Evolutionary conservation across 2,888 invertebrate genomes (phyloP).

Genomic region (Spilarctia lutea): DNA sequence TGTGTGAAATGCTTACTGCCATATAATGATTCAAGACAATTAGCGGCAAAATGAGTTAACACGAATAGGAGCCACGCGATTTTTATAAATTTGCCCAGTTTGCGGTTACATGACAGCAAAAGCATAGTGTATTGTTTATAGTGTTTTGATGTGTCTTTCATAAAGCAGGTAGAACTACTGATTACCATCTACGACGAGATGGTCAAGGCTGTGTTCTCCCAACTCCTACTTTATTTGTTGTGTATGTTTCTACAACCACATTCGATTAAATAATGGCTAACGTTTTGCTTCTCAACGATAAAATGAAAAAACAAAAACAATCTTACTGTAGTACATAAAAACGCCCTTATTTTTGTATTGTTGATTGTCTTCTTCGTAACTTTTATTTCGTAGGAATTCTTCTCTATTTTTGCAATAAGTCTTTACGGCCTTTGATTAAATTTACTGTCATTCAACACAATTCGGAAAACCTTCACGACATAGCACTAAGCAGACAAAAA

Average conservation of each 20-base stretch:
- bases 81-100: not conserved
- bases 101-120: not conserved
- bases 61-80: slow-evolving; percentile 1
- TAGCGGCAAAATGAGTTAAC: not conserved
- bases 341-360: not conserved
- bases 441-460: not conserved
- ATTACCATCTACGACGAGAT: not conserved
- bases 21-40: not conserved
- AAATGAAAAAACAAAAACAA: not conserved
- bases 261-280: not conserved
- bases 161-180: not conserved
- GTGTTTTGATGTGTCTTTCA: not conserved
- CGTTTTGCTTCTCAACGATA: not conserved
- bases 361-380: not conserved
- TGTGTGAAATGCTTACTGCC: slow-evolving; percentile 19
- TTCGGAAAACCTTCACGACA: not conserved
- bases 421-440: not conserved
- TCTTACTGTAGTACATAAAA: not conserved
- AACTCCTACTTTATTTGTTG: too few relatives aligned
- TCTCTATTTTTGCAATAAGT: not conserved
- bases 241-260: not conserved
- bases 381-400: not conserved
- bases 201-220: not conserved
- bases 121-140: not conserved
- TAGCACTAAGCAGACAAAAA: not conserved